Conservation (phyloP, 2,888 invertebrate genomes). For the Syrista parreyssii region DNA sequence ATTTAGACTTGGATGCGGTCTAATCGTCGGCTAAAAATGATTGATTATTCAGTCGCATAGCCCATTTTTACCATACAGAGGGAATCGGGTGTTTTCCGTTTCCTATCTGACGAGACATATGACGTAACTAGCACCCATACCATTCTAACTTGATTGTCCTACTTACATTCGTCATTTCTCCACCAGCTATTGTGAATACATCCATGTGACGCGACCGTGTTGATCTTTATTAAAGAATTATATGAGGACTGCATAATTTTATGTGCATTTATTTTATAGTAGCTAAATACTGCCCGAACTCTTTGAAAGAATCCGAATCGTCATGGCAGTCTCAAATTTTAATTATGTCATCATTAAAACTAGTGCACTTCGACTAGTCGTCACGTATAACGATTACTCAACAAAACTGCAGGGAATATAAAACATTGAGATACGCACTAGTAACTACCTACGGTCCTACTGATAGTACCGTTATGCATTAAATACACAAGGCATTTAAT, state of each 20-base stretch:
- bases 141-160: conserved; percentile 23
- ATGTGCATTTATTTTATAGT: background rate
- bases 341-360: background rate
- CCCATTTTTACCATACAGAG: conserved; percentile 14
- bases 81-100: conserved; percentile 20
- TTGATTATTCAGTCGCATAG: conserved; percentile 15
- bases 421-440: background rate
- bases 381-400: background rate
- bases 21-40: conserved; percentile 85
- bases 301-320: background rate
- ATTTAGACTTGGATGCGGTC: conserved; percentile 93
- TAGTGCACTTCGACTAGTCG: background rate
- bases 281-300: background rate
- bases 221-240: conserved; percentile 24
- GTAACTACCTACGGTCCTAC: background rate
- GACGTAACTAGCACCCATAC: conserved; percentile 29
- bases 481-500: background rate
- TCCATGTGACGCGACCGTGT: conserved; percentile 27
- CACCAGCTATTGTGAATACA: conserved; percentile 24
- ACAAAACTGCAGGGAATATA: background rate
- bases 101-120: conserved; percentile 20
- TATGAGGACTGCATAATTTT: conserved; percentile 11
- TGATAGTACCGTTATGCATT: background rate
- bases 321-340: background rate
- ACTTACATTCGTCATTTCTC: conserved; percentile 30